These are phyloP conservation scores for Solea senegalensis DNA, from an alignment of 2,113 vertebrate species.

Conservation along the genomic window DNA sequence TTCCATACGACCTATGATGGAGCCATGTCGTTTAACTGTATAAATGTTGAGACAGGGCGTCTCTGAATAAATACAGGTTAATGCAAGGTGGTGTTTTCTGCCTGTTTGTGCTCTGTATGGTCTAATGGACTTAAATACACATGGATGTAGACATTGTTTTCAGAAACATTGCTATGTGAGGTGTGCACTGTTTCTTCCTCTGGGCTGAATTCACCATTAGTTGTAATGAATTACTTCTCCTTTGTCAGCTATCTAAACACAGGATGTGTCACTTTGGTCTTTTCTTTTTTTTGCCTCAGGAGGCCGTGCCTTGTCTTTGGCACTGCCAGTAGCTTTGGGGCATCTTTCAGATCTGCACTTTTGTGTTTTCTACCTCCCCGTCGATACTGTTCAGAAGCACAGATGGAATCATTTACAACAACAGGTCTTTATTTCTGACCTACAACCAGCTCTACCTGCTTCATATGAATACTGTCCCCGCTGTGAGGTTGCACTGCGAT, in stretches of 20 bases:
- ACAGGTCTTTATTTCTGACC: conserved; percentile 28
- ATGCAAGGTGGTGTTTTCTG: conserved; percentile 16
- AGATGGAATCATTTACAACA: conserved; percentile 57
- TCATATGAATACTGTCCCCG: conserved; percentile 52
- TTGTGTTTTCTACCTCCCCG: conserved; percentile 5
- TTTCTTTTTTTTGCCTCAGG: neutral
- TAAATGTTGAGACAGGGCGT: conserved; percentile 24
- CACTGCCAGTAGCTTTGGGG: neutral
- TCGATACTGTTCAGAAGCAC: conserved; percentile 24
- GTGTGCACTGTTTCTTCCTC: conserved; percentile 46
- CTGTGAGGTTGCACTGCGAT: conserved; percentile 15
- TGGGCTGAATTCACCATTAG: conserved; percentile 34
- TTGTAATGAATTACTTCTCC: conserved; percentile 24
- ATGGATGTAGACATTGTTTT: conserved; percentile 36
- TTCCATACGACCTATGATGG: neutral
- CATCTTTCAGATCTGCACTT: conserved; percentile 11
- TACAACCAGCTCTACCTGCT: conserved; percentile 61
- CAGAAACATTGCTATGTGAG: conserved; percentile 40
- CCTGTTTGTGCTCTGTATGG: conserved; percentile 3
- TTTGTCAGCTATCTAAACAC: conserved; percentile 52
- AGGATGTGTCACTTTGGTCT: conserved; percentile 33
- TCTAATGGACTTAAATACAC: conserved; percentile 18
- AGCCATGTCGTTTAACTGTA: conserved; percentile 5
- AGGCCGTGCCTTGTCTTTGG: conserved; percentile 6
- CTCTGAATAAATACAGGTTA: conserved; percentile 23